Evolutionary conservation across 2,888 invertebrate species (phyloP).

Genomic region (Amitus sp.): DNA sequence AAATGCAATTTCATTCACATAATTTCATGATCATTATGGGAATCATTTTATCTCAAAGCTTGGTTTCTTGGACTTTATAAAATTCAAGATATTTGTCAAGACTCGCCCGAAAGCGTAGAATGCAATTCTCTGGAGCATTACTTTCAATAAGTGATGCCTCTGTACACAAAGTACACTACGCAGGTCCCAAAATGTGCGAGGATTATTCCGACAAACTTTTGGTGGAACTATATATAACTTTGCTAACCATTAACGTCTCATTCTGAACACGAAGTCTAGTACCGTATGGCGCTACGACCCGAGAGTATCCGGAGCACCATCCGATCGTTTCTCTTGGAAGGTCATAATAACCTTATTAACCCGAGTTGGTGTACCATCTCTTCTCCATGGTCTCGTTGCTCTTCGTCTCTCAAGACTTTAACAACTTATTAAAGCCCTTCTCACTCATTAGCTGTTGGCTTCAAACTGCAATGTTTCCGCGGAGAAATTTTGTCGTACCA

Average conservation of each 20-base stretch:
- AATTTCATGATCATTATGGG: too few species aligned
- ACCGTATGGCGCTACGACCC: conserved; percentile 30
- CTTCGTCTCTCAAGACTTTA: conserved; percentile 16
- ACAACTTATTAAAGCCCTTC: conserved; percentile 14
- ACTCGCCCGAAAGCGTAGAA: neutral
- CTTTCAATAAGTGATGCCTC: conserved; percentile 33
- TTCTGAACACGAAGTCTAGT: conserved; percentile 33
- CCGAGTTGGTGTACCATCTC: conserved; percentile 25
- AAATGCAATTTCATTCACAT: too few species aligned
- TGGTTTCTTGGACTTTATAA: too few species aligned
- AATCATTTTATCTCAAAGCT: too few species aligned
- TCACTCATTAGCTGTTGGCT: neutral
- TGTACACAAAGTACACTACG: conserved; percentile 28
- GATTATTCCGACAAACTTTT: conserved; percentile 35
- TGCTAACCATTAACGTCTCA: conserved; percentile 38
- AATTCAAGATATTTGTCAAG: too few species aligned
- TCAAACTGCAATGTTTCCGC: neutral
- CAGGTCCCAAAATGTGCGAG: conserved; percentile 33
- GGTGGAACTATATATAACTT: conserved; percentile 35
- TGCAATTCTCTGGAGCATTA: conserved; percentile 32
- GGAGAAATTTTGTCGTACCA: too few species aligned
- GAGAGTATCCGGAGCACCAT: conserved; percentile 20
- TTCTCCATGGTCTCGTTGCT: conserved; percentile 23
- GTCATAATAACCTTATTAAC: conserved; percentile 37
- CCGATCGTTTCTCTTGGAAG: conserved; percentile 35